Evolutionary conservation across 2,797 vertebrate species (phyloP), one percentile per base, ranked within the genome.

Genomic region (Sebastes trivittatus): DNA sequence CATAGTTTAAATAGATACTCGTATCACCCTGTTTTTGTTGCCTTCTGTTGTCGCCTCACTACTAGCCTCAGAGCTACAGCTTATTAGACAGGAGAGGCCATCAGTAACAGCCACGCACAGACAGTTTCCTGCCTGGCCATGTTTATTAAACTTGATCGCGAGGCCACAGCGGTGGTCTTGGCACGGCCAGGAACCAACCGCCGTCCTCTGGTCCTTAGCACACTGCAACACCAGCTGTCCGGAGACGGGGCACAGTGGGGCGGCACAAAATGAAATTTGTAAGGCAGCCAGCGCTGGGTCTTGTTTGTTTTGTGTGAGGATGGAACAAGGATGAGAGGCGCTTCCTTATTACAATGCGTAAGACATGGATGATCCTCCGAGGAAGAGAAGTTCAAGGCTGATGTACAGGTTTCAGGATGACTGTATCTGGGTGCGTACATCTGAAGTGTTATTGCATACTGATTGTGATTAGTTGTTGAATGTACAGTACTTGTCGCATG

Each of bases 181-280:
- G 89, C 87, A 87, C 68, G 20, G 82, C 72, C 71, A 38, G 72
- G 83, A 86, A 83, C 82, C 81, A 76, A 90, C 88, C 80, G 54
- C 75, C 59, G 55, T 87, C 89, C 79, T 88, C 75, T 76, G 84
- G 85, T 90, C 77, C 83, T 86, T 72, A 78, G 72, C 82, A 79
- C 58, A 77, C 58, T 87, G 86, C 85, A 87, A 86, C 87, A 92
- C 92, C 93, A 94, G 91, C 92, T 93, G 94, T 95, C 91, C 79
- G 83, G 87, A 84, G 86, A 89, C 73, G 61, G 75, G 77, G 64
- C 83, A 73, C 92, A 81, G 84, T 69, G 63, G 93, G 91, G 87
- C 25, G 56, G 70, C 80, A 42, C 80, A 22, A 86, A 92, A 94
- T 93, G 55, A 93, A 90, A 89, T 84, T 74, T 82, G 77, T 76